Percentiles rank a stretch among this genome's conserved stretches.
Conservation (phyloP, 2,797 vertebrate species). For the Hapalemur alaotrensis region DNA sequence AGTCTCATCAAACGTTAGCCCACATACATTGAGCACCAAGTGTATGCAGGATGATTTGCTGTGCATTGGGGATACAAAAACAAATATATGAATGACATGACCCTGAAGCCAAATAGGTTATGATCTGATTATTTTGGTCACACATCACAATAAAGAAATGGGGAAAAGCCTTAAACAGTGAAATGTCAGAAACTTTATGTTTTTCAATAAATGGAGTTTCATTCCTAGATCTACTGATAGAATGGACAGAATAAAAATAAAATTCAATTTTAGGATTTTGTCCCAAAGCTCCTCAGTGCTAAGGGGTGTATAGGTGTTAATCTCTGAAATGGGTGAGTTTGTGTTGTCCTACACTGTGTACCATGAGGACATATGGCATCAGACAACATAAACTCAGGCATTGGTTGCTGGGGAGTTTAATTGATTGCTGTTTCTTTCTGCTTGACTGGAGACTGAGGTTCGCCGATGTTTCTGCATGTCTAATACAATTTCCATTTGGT, state of each 20-base stretch:
- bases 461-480: neutral
- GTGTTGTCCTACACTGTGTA: neutral
- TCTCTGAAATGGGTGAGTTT: neutral
- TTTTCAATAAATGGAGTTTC: neutral
- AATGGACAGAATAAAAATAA: neutral
- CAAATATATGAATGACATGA: neutral
- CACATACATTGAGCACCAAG: neutral
- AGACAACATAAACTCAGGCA: neutral
- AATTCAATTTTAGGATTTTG: neutral
- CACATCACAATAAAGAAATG: neutral
- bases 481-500: neutral
- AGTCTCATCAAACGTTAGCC: neutral
- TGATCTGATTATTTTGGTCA: neutral
- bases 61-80: fast-evolving
- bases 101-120: neutral
- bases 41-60: too few relatives aligned
- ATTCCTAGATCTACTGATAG: neutral
- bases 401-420: neutral
- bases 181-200: neutral
- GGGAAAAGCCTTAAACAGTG: neutral
- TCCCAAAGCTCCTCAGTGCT: neutral
- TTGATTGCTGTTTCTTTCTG: slow-evolving; percentile 21
- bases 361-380: fast-evolving
- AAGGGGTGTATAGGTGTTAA: neutral
- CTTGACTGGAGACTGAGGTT: neutral